phyloP scores from a whole-genome alignment of 2,797 vertebrate species.

The Rhinatrema bivittatum region DNA sequence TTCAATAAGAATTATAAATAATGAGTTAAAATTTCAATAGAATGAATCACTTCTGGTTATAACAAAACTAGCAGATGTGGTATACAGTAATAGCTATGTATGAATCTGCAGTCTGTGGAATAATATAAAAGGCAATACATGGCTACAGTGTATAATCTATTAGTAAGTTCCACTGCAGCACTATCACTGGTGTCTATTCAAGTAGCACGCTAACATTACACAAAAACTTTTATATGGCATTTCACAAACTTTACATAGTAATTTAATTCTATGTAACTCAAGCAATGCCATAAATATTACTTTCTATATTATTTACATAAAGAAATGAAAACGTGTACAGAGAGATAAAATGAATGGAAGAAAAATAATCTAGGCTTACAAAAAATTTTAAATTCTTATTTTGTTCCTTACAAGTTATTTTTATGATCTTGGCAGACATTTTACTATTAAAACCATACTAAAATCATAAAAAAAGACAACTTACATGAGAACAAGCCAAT shows the following conservation, averaged over 20 bases:
- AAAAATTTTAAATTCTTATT: too few relatives aligned
- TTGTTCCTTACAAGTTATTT: too few relatives aligned
- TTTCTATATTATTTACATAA: conserved; percentile 3
- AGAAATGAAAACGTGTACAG: background rate
- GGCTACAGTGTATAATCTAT: conserved; percentile 46
- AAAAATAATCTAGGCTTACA: too few relatives aligned
- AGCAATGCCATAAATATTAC: conserved; percentile 5
- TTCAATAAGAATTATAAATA: conserved; percentile 59
- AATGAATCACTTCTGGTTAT: conserved; percentile 48
- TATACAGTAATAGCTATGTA: conserved; percentile 50
- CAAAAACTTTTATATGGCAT: conserved; percentile 38
- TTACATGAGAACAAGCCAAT: background rate
- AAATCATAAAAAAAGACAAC: background rate
- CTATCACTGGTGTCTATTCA: conserved; percentile 22
- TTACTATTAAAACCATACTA: too few relatives aligned
- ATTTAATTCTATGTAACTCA: conserved; percentile 25
- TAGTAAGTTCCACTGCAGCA: conserved; percentile 35
- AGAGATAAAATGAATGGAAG: background rate
- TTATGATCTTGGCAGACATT: too few relatives aligned
- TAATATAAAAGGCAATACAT: conserved; percentile 43
- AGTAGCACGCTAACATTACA: too few relatives aligned
- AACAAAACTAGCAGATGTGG: conserved; percentile 42
- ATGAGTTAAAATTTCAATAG: conserved; percentile 56
- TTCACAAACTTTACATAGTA: conserved; percentile 28
- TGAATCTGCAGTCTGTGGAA: conserved; percentile 43